Evolutionary conservation across 2,113 vertebrate species (phyloP).

Genomic region (Marmota monax): DNA sequence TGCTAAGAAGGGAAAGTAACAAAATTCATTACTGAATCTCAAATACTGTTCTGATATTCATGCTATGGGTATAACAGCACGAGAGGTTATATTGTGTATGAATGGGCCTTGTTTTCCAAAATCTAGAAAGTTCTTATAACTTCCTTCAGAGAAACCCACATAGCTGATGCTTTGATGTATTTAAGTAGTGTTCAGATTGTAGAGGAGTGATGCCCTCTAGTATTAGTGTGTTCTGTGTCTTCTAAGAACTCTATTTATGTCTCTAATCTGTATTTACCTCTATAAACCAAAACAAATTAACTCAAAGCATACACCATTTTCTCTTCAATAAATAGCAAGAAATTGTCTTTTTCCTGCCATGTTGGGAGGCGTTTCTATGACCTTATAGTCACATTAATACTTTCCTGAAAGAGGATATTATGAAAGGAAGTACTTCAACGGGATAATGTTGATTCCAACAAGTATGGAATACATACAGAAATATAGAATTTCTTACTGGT

Average conservation of each 20-base stretch:
- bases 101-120: neutral
- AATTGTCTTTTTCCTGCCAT: neutral
- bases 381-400: neutral
- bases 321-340: neutral
- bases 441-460: fast-evolving
- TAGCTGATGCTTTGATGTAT: neutral
- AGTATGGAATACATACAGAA: neutral
- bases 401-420: neutral
- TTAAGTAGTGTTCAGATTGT: neutral
- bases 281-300: neutral
- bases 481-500: neutral
- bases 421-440: neutral
- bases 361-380: neutral
- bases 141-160: neutral
- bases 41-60: neutral
- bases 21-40: neutral
- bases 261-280: neutral
- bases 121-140: neutral
- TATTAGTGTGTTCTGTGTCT: neutral
- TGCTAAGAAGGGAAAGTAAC: neutral
- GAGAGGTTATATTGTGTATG: neutral
- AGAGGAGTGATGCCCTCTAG: fast-evolving
- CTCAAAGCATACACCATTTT: neutral
- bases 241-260: fast-evolving
- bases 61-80: neutral